These are phyloP conservation scores for Brevimyrus niger DNA, from an alignment of 2,113 vertebrate genomes.

Conservation along the genomic window DNA sequence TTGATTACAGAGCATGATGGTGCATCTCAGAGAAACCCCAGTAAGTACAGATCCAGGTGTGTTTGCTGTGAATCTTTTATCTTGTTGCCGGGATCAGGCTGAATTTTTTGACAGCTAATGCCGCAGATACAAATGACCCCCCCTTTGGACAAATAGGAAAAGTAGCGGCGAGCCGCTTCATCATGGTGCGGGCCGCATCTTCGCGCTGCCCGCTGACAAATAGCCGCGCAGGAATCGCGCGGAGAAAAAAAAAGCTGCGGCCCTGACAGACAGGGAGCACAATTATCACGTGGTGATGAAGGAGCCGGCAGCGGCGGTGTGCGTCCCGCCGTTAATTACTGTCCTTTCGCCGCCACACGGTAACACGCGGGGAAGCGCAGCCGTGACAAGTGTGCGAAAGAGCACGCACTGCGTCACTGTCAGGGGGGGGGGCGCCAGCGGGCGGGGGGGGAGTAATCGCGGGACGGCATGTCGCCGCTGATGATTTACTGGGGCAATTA, in stretches of 20 bases:
- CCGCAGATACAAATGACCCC: constrained; percentile 77
- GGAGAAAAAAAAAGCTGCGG: constrained; percentile 77
- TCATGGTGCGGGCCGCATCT: constrained; percentile 46
- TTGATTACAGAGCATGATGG: constrained; percentile 44
- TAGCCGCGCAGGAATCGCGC: constrained; percentile 62
- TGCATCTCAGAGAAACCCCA: constrained; percentile 32
- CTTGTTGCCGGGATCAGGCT: constrained; percentile 59
- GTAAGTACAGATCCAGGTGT: constrained; percentile 51
- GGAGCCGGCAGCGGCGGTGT: constrained; percentile 75
- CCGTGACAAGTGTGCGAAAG: constrained; percentile 99
- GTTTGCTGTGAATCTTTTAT: constrained; percentile 59
- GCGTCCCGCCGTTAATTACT: constrained; percentile 96
- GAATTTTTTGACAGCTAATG: constrained; percentile 71
- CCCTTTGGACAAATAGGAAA: constrained; percentile 70
- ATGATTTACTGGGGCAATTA: constrained; percentile 99
- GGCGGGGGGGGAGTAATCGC: constrained; percentile 79
- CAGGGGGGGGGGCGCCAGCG: constrained; percentile 47
- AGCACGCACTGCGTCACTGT: constrained; percentile 99
- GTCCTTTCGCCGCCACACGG: constrained; percentile 95
- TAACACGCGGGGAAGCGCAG: constrained; percentile 98
- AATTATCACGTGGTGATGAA: constrained; percentile 99
- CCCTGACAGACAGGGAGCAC: constrained; percentile 96
- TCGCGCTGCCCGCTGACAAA: constrained; percentile 73
- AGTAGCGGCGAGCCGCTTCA: constrained; percentile 47
- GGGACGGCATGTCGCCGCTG: constrained; percentile 68